Base-by-base conservation (phyloP, 2,888 invertebrate genomes). In the Lutraria lutraria region DNA sequence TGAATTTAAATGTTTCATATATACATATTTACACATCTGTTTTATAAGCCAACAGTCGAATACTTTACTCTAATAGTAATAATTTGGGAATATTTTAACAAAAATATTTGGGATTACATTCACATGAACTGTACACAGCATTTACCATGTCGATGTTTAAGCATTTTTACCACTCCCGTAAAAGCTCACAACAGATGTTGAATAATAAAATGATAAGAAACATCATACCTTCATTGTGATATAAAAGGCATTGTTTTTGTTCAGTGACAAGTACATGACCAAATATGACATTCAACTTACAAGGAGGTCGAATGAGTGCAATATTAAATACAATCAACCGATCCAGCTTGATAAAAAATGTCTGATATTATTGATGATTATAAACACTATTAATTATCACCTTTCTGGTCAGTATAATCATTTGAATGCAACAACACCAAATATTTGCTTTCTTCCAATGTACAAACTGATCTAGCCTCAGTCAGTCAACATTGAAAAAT, bases 1-100 rank as follows among this genome's bases (percentile, higher is more conserved):
- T 87, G 88, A 88, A 88, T 85, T 88, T 85, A 88, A 85, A 79
- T 85, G 85, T 88, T 85, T 85, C 81, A 68, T 88, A 85, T 85
- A 56, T 68, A 85, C 85, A 88, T 85, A 88, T 88, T 88, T 85
- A 88, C 88, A 81, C 72, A 85, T 81, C 79, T 60, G 81, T 60
- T 85, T 81, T 85, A 85, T 88, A 88, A 68, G 60, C 68, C 72
- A 81, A 79, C 34, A 80, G 60, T 43, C 34, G 29, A 43, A 56
- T 56, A 34, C 79, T 80, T 34, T 53, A 43, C 34, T 80, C 43
- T 53, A n/a, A n/a, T n/a, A n/a, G 85, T 43, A 80, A 60, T 80
- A 60, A 80, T 85, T 80, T 56, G 60, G 80, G 80, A 85, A 85
- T 85, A 85, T 85, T 85, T 85, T 60, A 56, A 60, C 34, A 76